Evolutionary conservation across 2,888 invertebrate genomes (phyloP), one percentile per base, ranked within the genome.

Genomic region (Lissocephala sabroskyi): DNA sequence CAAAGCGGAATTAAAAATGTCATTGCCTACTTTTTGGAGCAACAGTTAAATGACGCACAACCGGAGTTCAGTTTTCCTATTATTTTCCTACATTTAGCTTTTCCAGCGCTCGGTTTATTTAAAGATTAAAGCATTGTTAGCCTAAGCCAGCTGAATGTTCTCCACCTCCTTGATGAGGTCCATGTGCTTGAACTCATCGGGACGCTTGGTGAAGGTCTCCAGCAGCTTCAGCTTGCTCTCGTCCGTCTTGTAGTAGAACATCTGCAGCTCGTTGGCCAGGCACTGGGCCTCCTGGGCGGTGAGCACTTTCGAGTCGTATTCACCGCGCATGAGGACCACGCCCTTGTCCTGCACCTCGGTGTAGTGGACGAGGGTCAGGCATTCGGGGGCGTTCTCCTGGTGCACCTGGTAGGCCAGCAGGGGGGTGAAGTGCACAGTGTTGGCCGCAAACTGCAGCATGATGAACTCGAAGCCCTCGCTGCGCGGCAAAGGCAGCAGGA

Each of bases 301-400:
- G 47, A 95, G 82, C 0, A 91, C 89, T 82, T 94, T 92, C 73
- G 88, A 89, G 79, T 96, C 94, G 81, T 89, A 95, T 82, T 95
- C 94, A 11, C 95, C 96, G 32, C 91, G 87, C 94, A 96, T 94
- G 29, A 96, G 85, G 9, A 96, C 88, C 33, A 95, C 86, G 3
- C 89, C 91, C 80, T 94, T 94, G 35, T 87, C 86, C 60, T 85
- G 84, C 2, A 94, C 86, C 79, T 96, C 95, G 0, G 89, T 88
- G 70, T 92, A 96, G 82, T 95, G 92, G 1, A 89, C 88, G 75
- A 95, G 86, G 1, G 91, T 92, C 18, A 96, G 86, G 79, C 94
- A 94, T 82, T 95, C 95, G 0, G 95, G 95, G 0, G 95, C 93
- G 85, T 95, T 94, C 83, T 95, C 95, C 75, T 92, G 91, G 75